Base-by-base conservation (phyloP, 2,113 vertebrate species). In the Gavialis gangeticus region DNA sequence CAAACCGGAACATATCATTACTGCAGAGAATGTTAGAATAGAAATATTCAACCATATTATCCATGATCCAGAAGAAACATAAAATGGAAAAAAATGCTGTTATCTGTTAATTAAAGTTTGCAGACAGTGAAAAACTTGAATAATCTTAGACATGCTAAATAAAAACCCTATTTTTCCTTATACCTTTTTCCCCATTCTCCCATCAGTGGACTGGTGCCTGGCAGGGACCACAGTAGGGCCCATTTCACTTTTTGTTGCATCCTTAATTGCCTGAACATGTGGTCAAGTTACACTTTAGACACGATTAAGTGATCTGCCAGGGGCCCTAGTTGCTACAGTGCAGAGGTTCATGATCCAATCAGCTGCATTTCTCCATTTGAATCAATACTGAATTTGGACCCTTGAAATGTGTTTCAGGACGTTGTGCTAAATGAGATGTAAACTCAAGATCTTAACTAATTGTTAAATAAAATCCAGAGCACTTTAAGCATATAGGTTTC, bases 361-460 rank as follows among this genome's bases (percentile, higher is more conserved):
- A 58, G 17, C 3, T 85, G 17, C 10, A n/a, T 5, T n/a, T 46
- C 64, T 30, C n/a, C n/a, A 92, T 90, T 82, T 55, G 12, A 92
- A 82, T 34, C 63, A 79, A 81, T 60, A 93, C 64, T 6, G 13
- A 54, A 34, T 77, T n/a, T 57, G 57, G 71, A 30, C 76, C 11
- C 57, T 54, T 22, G 19, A 80, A 54, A 87, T 6, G 24, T 28
- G 25, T 59, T 77, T 27, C 3, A 3, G 92, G 2, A 3, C 30
- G 77, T 55, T 80, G 28, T 16, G 84, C 19, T 4, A 85, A 90
- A 83, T 67, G 27, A 78, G 7, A 81, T 18, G 56, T 71, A 90
- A 66, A 91, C 79, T 0, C 22, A 8, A 1, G 2, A 2, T 0
- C 1, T 55, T 87, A 88, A 82, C 69, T 14, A 88, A 78, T 30